Base-by-base conservation (phyloP, 2,797 vertebrate genomes). In the Protosalanx chinensis region DNA sequence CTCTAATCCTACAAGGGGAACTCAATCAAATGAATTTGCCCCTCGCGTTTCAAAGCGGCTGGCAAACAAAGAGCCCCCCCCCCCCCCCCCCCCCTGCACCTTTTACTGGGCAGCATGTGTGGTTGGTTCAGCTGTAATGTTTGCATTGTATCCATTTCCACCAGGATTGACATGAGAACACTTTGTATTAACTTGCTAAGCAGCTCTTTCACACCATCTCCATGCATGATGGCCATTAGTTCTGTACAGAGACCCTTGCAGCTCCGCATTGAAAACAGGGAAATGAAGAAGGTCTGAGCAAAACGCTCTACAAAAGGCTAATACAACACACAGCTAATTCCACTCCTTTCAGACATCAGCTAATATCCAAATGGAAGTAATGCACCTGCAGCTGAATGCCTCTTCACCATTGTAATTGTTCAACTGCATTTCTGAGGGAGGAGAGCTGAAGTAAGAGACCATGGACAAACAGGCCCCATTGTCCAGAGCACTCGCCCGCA, bases 141-240 rank as follows among this genome's bases (percentile, higher is more conserved):
- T 99, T 99, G 97, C 95, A 99, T 99, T 99, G 97, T 99, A 98
- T 98, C 97, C 96, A 98, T 99, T 97, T 99, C 97, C 95, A 98
- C 94, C 93, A 95, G 97, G 94, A 95, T 92, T 94, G 94, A 97
- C 95, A 96, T 95, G 97, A 98, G 97, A 98, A 98, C 97, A 98
- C 97, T 98, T 96, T 93, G 94, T 94, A 93, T 94, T 95, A 95
- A 95, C 92, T 94, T 94, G 94, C 96, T 95, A 94, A 97, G 96
- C 94, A 93, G 95, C 93, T 95, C 96, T 98, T 98, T 99, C 96
- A 98, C 96, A 97, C 96, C 94, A 95, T 97, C 95, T 96, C 94
- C 94, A 95, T 96, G 95, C 92, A 94, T 95, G 95, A 97, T 96
- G 95, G 95, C 93, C 95, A 96, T 96, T 97, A 97, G 94, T 94